Conservation (phyloP, 2,113 vertebrate genomes). For the Micronycteris hirsuta region DNA sequence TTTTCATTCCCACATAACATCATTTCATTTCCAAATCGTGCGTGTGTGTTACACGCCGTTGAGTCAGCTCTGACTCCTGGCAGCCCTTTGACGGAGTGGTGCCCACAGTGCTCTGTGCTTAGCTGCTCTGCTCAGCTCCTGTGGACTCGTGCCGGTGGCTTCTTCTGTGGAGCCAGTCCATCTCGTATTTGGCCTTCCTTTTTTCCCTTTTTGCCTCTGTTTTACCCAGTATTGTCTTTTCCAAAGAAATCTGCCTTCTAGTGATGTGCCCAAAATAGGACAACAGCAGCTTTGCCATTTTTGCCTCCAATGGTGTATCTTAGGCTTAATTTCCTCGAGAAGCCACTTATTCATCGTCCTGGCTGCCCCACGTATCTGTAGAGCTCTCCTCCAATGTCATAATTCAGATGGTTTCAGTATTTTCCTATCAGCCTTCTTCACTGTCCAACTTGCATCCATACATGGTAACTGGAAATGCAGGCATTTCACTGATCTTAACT, state of each 20-base stretch:
- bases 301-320: background rate
- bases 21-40: background rate
- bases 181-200: background rate
- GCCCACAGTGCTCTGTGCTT: background rate
- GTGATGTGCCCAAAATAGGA: background rate
- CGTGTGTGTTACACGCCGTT: background rate
- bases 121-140: background rate
- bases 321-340: background rate
- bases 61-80: background rate
- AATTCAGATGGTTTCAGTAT: background rate
- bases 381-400: background rate
- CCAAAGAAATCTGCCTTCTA: background rate
- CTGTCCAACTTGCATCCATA: background rate
- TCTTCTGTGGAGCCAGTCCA: no score
- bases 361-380: background rate
- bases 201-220: background rate
- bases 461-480: background rate
- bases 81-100: no score
- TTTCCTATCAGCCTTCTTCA: background rate
- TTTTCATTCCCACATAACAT: background rate
- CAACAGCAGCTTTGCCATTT: background rate
- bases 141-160: background rate
- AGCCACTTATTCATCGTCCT: background rate
- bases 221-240: background rate
- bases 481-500: background rate